Evolutionary conservation across 1,140 invertebrate genomes (phyloP), one percentile per base, ranked within the genome.

Genomic region (Wiebesia pumilae): DNA sequence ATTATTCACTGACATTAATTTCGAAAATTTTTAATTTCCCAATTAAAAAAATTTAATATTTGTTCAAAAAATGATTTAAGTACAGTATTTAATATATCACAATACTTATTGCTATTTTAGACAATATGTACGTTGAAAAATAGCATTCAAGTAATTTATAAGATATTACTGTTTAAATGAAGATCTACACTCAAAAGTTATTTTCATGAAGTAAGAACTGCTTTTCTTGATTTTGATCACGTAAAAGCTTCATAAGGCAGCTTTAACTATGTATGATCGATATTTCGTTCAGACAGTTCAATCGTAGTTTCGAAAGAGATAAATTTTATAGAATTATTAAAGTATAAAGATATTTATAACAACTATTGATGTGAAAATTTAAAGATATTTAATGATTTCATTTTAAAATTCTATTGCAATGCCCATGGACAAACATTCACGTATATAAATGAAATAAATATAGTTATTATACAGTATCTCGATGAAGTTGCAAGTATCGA

Each of bases 191-290:
- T 75, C 71, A 43, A 43, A 43, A 75, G 71, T 75, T 75, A 24
- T 75, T 75, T 43, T 75, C 71, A 43, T 27, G 71, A 75, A 38
- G 71, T n/a, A 43, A 75, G 71, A 43, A 43, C 71, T 27, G 71
- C 71, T 43, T 75, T 43, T 43, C 71, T 75, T 75, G 38, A 75
- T 75, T 75, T 75, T n/a, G 71, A 75, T 75, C 71, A 43, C 71
- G 71, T 75, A 75, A 75, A 38, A 75, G 38, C 38, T 38, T 75
- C 38, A 43, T 43, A 75, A 75, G 38, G 71, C 24, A 43, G 71
- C 71, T 75, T 75, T 43, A 43, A 75, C 38, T 75, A 43, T 43
- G 71, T 75, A 43, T 43, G 71, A 75, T 75, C 71, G 71, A 75
- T 75, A 73, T 14, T 12, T 40, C 16, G 35, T 73, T 40, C 35